Evolutionary conservation across 2,113 vertebrate species (phyloP).

Genomic region (Leucopsar rothschildi): DNA sequence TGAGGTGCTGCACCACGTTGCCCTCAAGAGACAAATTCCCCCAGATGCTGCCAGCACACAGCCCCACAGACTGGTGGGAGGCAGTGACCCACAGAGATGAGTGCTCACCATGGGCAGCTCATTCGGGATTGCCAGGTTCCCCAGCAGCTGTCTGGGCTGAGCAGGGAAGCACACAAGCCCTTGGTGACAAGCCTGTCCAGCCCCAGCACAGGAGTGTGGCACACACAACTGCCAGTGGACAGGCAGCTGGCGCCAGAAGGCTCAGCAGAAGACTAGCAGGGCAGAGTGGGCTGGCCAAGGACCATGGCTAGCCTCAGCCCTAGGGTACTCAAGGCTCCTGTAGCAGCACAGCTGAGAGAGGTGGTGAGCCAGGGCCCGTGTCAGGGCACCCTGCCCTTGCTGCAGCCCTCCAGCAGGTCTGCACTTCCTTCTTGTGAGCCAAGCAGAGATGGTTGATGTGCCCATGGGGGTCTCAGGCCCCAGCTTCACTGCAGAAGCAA

Average conservation of each 20-base stretch:
- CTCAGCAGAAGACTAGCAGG: neutral
- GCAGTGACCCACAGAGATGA: neutral
- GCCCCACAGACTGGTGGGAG: fast-evolving
- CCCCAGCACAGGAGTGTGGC: fast-evolving
- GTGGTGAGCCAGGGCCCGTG: fast-evolving
- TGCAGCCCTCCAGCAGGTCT: neutral
- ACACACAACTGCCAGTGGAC: fast-evolving
- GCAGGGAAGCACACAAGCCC: neutral
- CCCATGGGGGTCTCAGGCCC: neutral
- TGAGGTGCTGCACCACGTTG: fast-evolving
- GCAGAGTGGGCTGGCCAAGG: neutral
- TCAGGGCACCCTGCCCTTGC: constrained; percentile 10
- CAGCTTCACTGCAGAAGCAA: fast-evolving
- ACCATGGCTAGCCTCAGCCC: fast-evolving
- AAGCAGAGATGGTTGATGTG: neutral
- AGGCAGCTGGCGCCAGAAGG: neutral
- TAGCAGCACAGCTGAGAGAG: neutral
- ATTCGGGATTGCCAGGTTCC: neutral
- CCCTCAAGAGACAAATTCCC: neutral
- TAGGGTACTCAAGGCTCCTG: neutral
- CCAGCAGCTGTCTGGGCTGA: neutral
- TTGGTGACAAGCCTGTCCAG: neutral
- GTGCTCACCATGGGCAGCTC: neutral
- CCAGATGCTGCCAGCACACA: neutral
- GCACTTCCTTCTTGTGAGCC: neutral